phyloP scores from a whole-genome alignment of 2,797 vertebrate species.

The Phoebastria nigripes region DNA sequence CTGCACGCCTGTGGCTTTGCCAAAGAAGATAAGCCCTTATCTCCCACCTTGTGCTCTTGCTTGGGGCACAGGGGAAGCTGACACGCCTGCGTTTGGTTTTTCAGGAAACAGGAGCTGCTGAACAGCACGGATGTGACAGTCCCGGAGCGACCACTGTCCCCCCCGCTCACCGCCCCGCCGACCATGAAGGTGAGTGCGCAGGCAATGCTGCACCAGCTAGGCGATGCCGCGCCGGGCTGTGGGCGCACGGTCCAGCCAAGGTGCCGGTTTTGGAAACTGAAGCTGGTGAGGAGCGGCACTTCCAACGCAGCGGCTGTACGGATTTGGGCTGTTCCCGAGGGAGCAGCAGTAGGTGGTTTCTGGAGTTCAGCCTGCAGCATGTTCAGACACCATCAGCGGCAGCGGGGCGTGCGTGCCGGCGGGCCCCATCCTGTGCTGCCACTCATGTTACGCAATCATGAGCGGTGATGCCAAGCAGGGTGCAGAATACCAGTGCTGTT shows the following conservation, averaged over 20 bases:
- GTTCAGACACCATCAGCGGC: neutral
- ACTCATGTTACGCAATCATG: rapidly evolving
- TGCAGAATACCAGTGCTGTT: neutral
- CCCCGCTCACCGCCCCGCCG: conserved; percentile 89
- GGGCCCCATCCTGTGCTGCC: neutral
- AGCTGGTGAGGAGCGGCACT: neutral
- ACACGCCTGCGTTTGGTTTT: conserved; percentile 4
- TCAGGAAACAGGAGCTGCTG: conserved; percentile 94
- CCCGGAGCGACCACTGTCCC: conserved; percentile 89
- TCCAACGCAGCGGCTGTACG: neutral
- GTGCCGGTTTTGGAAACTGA: neutral
- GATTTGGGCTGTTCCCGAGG: neutral
- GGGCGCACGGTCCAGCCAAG: neutral
- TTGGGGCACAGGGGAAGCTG: neutral
- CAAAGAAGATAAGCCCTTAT: neutral
- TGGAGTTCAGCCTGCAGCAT: neutral
- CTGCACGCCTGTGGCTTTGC: neutral
- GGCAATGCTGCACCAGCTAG: neutral
- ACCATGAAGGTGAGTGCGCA: conserved; percentile 88
- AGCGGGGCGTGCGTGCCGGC: neutral
- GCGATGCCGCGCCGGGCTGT: neutral
- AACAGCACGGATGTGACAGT: conserved; percentile 83
- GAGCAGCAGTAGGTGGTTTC: conserved; percentile 3
- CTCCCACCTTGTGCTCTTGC: neutral
- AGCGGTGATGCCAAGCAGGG: neutral